phyloP scores from a whole-genome alignment of 2,888 invertebrate genomes.

The Orchesellides sinensis region DNA sequence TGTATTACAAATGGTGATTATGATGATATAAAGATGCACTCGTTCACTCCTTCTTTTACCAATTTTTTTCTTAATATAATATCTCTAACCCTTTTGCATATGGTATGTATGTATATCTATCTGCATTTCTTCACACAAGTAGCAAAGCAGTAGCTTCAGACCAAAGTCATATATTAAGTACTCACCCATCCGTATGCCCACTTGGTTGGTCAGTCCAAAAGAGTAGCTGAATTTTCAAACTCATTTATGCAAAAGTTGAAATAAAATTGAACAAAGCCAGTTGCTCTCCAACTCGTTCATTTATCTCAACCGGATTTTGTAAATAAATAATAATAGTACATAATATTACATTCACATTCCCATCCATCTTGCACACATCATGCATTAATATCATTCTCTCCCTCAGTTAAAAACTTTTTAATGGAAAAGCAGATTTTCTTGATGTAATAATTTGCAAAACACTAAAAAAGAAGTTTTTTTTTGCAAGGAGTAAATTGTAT shows the following conservation, averaged over 20 bases:
- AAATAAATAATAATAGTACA: constrained; percentile 70
- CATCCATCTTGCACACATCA: constrained; percentile 45
- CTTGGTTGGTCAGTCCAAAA: constrained; percentile 21
- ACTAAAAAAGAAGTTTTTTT: background rate
- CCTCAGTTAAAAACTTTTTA: background rate
- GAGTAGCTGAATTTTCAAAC: background rate
- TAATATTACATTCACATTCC: constrained; percentile 52
- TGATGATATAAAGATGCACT: constrained; percentile 19
- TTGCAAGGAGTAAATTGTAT: background rate
- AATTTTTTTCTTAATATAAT: background rate
- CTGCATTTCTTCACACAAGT: background rate
- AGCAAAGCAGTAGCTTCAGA: background rate
- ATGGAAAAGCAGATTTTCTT: constrained; percentile 3
- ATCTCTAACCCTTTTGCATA: background rate
- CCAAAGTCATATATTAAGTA: background rate
- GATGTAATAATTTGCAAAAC: background rate
- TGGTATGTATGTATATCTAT: background rate
- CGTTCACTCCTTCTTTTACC: constrained; percentile 29
- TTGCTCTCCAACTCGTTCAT: constrained; percentile 41
- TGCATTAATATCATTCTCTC: constrained; percentile 13
- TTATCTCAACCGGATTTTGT: constrained; percentile 75
- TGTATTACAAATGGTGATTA: constrained; percentile 10
- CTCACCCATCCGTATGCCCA: constrained; percentile 16
- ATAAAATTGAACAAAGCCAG: constrained; percentile 43
- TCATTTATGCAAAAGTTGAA: background rate